Evolutionary conservation across 2,113 vertebrate species (phyloP).

Genomic region (Accipiter cooperii): DNA sequence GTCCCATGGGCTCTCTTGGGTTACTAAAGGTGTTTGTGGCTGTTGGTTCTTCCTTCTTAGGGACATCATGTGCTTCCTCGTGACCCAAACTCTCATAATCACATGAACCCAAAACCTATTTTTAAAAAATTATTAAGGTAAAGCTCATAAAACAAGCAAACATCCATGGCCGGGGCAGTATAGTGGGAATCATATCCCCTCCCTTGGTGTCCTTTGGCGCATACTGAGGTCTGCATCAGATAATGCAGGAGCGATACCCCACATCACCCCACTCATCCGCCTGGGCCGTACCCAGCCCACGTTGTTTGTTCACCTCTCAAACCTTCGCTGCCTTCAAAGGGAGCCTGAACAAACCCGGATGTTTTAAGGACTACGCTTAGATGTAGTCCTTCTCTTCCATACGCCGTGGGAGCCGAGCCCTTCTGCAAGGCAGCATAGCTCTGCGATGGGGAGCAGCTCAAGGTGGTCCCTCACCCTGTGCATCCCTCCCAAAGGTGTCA

Average conservation of each 20-base stretch:
- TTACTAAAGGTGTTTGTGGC: not conserved
- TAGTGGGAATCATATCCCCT: not conserved
- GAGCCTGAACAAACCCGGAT: not conserved
- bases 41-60: not conserved
- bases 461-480: accelerated
- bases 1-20: not conserved
- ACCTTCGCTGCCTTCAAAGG: not conserved
- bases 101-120: not conserved
- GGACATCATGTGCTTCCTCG: not conserved
- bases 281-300: not conserved
- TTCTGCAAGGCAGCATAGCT: not conserved
- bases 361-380: not conserved
- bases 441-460: not conserved
- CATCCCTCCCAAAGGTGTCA: accelerated
- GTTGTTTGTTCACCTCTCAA: not conserved
- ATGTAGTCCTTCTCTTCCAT: not conserved
- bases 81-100: not conserved
- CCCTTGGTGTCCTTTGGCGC: not conserved
- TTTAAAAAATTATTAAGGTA: not conserved
- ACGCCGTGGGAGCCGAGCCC: not conserved
- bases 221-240: not conserved
- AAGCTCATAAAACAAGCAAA: not conserved
- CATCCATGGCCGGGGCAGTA: accelerated
- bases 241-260: not conserved
- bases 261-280: accelerated